These are phyloP conservation scores for Dynastes hyllus DNA, from an alignment of 2,888 invertebrate genomes.

Conservation along the genomic window DNA sequence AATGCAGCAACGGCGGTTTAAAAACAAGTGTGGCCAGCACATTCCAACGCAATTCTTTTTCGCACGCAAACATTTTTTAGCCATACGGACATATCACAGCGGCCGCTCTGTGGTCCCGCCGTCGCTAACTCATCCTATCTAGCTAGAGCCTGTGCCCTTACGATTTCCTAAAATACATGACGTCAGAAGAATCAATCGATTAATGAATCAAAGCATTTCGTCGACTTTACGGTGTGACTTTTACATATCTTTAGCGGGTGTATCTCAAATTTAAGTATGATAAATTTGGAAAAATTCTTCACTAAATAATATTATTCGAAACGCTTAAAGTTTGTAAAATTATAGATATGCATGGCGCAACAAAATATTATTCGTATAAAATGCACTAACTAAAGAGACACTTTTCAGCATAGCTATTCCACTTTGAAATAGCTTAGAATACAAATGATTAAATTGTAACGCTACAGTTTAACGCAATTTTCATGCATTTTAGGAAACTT, in stretches of 20 bases:
- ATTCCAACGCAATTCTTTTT: constrained; percentile 61
- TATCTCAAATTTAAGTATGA: constrained; percentile 2
- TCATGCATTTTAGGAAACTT: constrained; percentile 38
- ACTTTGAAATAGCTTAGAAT: constrained; percentile 10
- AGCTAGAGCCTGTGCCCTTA: constrained; percentile 52
- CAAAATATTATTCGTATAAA: constrained; percentile 4
- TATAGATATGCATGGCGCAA: constrained; percentile 12
- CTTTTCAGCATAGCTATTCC: constrained; percentile 2
- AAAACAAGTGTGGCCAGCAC: constrained; percentile 63
- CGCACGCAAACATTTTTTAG: constrained; percentile 57
- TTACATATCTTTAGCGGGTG: constrained; percentile 23
- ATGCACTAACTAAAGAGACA: constrained; percentile 20
- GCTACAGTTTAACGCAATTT: not conserved
- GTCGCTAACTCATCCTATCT: constrained; percentile 59
- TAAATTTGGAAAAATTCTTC: not conserved
- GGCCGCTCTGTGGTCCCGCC: constrained; percentile 68
- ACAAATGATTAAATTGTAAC: not conserved
- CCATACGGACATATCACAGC: constrained; percentile 68
- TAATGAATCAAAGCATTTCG: constrained; percentile 31
- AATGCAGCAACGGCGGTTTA: constrained; percentile 56
- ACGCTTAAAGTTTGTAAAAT: constrained; percentile 4
- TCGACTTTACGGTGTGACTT: constrained; percentile 23
- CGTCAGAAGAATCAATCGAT: not conserved
- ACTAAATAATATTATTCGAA: constrained; percentile 1
- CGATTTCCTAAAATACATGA: constrained; percentile 45